phyloP scores from a whole-genome alignment of 2,797 vertebrate species.

The Hypotaenidia okinawae region DNA sequence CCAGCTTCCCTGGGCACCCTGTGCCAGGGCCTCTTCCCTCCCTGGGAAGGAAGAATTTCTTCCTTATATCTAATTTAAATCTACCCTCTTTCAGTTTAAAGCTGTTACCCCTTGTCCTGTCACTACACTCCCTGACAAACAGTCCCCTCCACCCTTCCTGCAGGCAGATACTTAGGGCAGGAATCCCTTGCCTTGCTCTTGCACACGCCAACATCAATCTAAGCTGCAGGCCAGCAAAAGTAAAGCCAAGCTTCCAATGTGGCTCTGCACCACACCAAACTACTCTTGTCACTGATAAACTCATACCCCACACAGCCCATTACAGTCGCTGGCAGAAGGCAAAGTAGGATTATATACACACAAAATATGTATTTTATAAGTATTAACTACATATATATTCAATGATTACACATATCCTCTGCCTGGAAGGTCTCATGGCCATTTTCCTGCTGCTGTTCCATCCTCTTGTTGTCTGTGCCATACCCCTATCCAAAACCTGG shows the following conservation, averaged over 20 bases:
- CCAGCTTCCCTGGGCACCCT: no score
- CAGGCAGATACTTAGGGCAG: neutral
- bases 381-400: no score
- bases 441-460: neutral
- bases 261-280: neutral
- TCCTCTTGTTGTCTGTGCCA: neutral
- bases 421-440: neutral
- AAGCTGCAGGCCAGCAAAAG: neutral
- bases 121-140: no score
- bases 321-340: neutral
- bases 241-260: neutral
- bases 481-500: neutral
- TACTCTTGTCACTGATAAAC: neutral
- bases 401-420: neutral
- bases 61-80: no score
- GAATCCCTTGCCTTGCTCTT: neutral
- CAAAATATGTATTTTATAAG: no score
- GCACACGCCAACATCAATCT: neutral
- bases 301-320: neutral
- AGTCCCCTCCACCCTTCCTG: no score
- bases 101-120: no score
- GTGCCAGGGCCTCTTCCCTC: no score
- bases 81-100: no score
- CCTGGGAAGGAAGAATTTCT: no score
- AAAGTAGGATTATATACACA: neutral